phyloP scores from a whole-genome alignment of 2,113 vertebrate species.

The Sceloporus tristichus region DNA sequence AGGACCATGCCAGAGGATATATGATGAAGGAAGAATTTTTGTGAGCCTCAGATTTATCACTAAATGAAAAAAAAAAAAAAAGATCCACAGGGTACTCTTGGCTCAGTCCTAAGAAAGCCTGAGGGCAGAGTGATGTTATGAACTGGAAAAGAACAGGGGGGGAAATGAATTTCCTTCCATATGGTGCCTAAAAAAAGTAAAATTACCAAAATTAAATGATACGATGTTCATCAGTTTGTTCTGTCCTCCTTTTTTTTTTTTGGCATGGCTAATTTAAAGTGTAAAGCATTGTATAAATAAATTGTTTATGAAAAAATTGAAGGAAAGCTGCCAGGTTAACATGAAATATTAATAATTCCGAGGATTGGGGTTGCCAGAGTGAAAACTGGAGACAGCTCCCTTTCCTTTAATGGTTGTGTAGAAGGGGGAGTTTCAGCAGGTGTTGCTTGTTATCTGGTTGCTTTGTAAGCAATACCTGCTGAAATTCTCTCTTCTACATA shows the following conservation, averaged over 20 bases:
- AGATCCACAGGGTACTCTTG: neutral
- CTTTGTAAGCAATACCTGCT: no score
- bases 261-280: neutral
- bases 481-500: no score
- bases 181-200: neutral
- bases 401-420: no score
- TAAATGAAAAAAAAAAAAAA: neutral
- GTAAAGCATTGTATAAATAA: neutral
- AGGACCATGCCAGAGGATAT: neutral
- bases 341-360: neutral
- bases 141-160: fast-evolving
- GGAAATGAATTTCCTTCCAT: neutral
- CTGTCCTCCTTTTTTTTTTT: neutral
- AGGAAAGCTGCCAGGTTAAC: neutral
- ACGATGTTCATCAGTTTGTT: neutral
- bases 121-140: neutral
- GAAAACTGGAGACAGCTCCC: no score
- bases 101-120: neutral
- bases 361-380: neutral
- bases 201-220: neutral
- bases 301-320: neutral
- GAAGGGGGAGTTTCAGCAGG: no score
- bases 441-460: no score
- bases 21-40: neutral
- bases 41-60: neutral